Base-by-base conservation (phyloP, 2,113 vertebrate genomes). In the Aspiorhynchus laticeps region DNA sequence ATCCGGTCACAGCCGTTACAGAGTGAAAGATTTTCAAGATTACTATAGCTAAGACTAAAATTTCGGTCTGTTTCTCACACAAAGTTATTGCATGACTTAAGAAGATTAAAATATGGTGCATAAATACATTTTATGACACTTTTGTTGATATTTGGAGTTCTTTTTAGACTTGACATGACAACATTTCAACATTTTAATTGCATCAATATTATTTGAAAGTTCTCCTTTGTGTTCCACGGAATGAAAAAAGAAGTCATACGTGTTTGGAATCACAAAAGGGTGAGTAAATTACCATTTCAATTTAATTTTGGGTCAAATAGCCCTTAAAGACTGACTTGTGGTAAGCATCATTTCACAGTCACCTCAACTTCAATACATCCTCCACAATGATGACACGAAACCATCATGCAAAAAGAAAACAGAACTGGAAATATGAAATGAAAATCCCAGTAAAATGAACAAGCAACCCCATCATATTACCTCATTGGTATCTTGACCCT, bases 401-500 rank as follows among this genome's bases (percentile, higher is more conserved):
- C 53, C 19, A 59, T 61, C 21, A 10, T 61, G 56, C 3, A 61
- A 36, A 69, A 69, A 36, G 8, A 19, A 71, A 24, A 24, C 33
- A 11, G 17, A 21, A 3, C 3, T 71, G 67, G 17, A 21, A 38
- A 6, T 73, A 38, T 41, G 11, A 38, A 38, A 38, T 38, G 53
- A 56, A 38, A 38, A 19, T 21, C 4, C 31, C 8, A 1, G 17
- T 71, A 31, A 36, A 36, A 69, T 69, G 3, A 10, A 71, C 21
- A 24, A 73, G 19, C 19, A 24, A 73, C 33, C 19, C 38, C 21
- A 21, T 53, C 8, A 0, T 9, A 51, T 92, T 95, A 99, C 98
- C 98, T 97, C 93, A 97, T 96, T 0, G 98, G 98, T 88, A 99
- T 98, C 93, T 97, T 99, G 88, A 99, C 98, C 4, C 98, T 93